These are phyloP conservation scores for Diarsia rubi DNA, from an alignment of 2,888 invertebrate species.

Conservation along the genomic window DNA sequence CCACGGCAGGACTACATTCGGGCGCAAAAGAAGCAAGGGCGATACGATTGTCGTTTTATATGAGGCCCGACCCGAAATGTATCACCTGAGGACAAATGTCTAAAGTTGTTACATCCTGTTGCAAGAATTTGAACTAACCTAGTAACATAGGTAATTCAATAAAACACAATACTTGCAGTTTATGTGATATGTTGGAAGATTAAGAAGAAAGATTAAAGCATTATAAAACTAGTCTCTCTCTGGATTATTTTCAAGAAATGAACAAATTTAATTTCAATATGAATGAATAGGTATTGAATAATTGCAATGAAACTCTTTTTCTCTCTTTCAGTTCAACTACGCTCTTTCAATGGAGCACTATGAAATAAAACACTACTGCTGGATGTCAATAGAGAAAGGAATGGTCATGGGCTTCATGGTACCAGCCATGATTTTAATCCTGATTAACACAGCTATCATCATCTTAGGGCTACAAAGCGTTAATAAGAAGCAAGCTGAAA, in stretches of 20 bases:
- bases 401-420: conserved; percentile 95
- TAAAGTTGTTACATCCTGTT: neutral
- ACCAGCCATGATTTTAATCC: conserved; percentile 92
- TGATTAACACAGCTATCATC: conserved; percentile 92
- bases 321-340: conserved; percentile 91
- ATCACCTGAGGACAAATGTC: neutral
- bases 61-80: neutral
- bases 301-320: neutral
- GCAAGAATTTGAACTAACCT: neutral
- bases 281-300: neutral
- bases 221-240: neutral
- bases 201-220: neutral
- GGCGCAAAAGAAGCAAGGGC: neutral
- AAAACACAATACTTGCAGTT: neutral
- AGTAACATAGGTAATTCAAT: neutral
- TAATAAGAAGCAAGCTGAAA: conserved; percentile 86
- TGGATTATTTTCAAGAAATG: neutral
- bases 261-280: neutral
- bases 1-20: neutral
- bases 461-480: conserved; percentile 90
- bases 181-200: neutral
- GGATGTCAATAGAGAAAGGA: conserved; percentile 94
- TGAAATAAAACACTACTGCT: conserved; percentile 94
- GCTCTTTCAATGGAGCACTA: conserved; percentile 93
- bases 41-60: neutral